Conservation (phyloP, 2,888 invertebrate species). For the Stomorhina lunata region DNA sequence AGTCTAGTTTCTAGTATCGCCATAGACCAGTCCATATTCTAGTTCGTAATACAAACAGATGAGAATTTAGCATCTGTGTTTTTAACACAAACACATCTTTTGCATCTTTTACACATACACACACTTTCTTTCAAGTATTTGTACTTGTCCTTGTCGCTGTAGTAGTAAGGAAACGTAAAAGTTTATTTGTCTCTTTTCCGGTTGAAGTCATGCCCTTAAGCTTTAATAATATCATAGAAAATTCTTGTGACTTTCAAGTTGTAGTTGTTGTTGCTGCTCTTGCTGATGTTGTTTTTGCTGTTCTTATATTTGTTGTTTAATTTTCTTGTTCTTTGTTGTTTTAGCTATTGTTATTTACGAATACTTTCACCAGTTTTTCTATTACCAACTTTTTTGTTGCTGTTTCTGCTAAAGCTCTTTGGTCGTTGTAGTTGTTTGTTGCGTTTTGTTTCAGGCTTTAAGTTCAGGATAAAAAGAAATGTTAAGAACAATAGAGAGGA, state of each 20-base stretch:
- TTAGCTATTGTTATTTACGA: conserved; percentile 33
- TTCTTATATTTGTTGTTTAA: conserved; percentile 16
- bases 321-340: conserved; percentile 27
- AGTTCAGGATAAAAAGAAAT: background rate
- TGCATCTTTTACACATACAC: background rate
- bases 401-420: background rate
- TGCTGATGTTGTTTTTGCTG: background rate
- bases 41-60: background rate
- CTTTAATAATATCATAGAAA: conserved; percentile 55
- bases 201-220: conserved; percentile 58
- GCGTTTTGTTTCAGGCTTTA: conserved; percentile 25
- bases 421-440: background rate
- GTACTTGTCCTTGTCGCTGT: background rate
- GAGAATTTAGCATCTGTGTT: no score
- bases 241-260: conserved; percentile 8
- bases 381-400: background rate
- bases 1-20: no score
- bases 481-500: background rate
- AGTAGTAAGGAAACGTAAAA: conserved; percentile 15
- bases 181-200: conserved; percentile 57
- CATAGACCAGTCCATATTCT: conserved; percentile 5
- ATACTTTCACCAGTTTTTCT: conserved; percentile 19
- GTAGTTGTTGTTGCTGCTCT: background rate
- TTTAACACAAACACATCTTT: no score
- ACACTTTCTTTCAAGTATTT: background rate